These are phyloP conservation scores for Canis aureus DNA, from an alignment of 2,113 vertebrate species.

Conservation along the genomic window DNA sequence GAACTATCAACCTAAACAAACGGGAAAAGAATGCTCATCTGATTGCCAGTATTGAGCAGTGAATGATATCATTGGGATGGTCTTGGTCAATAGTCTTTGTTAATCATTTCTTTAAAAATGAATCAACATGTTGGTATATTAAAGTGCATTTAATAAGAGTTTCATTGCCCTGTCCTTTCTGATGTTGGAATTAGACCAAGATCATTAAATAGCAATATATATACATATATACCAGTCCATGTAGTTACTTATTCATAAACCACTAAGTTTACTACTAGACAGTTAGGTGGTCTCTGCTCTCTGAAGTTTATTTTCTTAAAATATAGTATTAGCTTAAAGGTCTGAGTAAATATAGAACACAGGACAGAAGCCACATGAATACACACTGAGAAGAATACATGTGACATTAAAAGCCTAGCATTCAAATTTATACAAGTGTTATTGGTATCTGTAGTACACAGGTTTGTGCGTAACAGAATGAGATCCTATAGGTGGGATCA, in stretches of 20 bases:
- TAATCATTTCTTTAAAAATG: not conserved
- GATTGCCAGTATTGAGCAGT: not conserved
- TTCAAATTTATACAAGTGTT: not conserved
- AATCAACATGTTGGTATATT: not conserved
- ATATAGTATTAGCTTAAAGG: not conserved
- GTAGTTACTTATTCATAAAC: not conserved
- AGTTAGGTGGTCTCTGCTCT: slow-evolving; percentile 14
- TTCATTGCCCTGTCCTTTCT: not conserved
- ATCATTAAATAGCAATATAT: not conserved
- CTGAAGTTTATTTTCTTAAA: not conserved
- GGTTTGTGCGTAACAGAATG: not conserved
- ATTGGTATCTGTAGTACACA: not conserved
- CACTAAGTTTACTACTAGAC: not conserved
- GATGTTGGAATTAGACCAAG: slow-evolving; percentile 27
- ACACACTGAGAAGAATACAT: not conserved
- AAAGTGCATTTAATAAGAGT: not conserved
- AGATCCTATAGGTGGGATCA: not conserved
- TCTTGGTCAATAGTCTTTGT: not conserved
- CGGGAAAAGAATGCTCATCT: not conserved
- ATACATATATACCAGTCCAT: not conserved
- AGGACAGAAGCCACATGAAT: not conserved
- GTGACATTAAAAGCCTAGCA: not conserved
- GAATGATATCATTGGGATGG: not conserved
- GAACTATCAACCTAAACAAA: not conserved
- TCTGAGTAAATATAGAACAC: not conserved